phyloP scores from a whole-genome alignment of 1,140 invertebrate species.

The Grapholita molesta region DNA sequence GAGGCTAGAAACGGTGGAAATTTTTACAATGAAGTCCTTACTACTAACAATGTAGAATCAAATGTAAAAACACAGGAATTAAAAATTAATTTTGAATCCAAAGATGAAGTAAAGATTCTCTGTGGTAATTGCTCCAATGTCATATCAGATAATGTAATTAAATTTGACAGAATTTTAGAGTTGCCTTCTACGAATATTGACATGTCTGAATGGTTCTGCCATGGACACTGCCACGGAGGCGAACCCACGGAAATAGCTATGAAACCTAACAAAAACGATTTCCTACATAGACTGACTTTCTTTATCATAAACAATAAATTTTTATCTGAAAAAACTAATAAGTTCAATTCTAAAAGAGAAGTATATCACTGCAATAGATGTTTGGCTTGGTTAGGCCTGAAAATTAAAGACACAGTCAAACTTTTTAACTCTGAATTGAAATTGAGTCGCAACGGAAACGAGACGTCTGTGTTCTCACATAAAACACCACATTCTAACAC shows the following conservation, averaged over 20 bases:
- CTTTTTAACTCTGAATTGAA: constrained; percentile 72
- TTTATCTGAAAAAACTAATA: constrained; percentile 57
- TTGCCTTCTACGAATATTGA: constrained; percentile 77
- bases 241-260: constrained; percentile 41
- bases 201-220: constrained; percentile 80
- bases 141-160: constrained; percentile 51
- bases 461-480: constrained; percentile 44
- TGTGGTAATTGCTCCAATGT: constrained; percentile 77
- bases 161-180: constrained; percentile 77
- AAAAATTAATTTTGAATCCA: constrained; percentile 57
- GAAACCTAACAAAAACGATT: constrained; percentile 68
- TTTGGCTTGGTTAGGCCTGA: constrained; percentile 75
- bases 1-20: constrained; percentile 70
- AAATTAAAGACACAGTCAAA: constrained; percentile 61
- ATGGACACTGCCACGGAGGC: constrained; percentile 48
- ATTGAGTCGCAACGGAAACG: constrained; percentile 43
- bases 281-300: constrained; percentile 75
- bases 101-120: constrained; percentile 55
- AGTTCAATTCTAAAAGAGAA: constrained; percentile 65
- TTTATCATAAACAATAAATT: constrained; percentile 66
- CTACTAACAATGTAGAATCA: constrained; percentile 37
- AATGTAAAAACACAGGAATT: constrained; percentile 42
- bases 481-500: constrained; percentile 46
- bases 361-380: constrained; percentile 77
- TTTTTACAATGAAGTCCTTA: constrained; percentile 76